These are phyloP conservation scores for Anticlea derivata DNA, from an alignment of 2,888 invertebrate species.

Conservation along the genomic window DNA sequence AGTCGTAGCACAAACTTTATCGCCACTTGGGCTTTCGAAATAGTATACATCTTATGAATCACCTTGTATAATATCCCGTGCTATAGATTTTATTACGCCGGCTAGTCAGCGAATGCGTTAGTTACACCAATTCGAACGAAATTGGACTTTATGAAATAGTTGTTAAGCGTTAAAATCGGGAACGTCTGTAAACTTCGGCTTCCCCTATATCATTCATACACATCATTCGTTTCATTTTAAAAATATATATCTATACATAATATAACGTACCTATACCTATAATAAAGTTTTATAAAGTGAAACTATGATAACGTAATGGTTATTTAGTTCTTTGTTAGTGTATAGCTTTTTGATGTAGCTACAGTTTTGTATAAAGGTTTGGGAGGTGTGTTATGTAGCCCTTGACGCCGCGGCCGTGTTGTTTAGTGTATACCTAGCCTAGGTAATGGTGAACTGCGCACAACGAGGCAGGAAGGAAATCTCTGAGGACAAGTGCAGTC, in stretches of 20 bases:
- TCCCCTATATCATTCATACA: slow-evolving; percentile 74
- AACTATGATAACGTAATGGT: slow-evolving; percentile 52
- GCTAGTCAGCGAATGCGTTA: slow-evolving; percentile 47
- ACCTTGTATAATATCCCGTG: too few species aligned
- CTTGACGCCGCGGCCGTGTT: slow-evolving; percentile 43
- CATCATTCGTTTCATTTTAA: slow-evolving; percentile 71
- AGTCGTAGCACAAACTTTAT: too few species aligned
- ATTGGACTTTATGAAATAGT: slow-evolving; percentile 32
- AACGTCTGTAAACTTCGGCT: slow-evolving; percentile 36
- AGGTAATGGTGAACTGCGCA: background rate
- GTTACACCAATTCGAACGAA: slow-evolving; percentile 36
- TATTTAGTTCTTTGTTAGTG: slow-evolving; percentile 70
- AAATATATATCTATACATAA: slow-evolving; percentile 49
- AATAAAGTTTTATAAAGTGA: slow-evolving; percentile 53
- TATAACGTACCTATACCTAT: slow-evolving; percentile 44
- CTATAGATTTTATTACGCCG: slow-evolving; percentile 44
- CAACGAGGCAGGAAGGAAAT: slow-evolving; percentile 1
- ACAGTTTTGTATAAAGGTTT: slow-evolving; percentile 55
- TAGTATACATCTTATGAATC: too few species aligned
- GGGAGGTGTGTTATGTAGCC: slow-evolving; percentile 43
- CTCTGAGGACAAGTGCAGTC: slow-evolving; percentile 1
- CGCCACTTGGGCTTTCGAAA: too few species aligned
- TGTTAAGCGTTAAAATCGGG: slow-evolving; percentile 36
- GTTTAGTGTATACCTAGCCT: slow-evolving; percentile 21
- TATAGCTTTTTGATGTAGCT: slow-evolving; percentile 72